Evolutionary conservation across 2,888 invertebrate genomes (phyloP).

Genomic region (Phytoseiulus persimilis): DNA sequence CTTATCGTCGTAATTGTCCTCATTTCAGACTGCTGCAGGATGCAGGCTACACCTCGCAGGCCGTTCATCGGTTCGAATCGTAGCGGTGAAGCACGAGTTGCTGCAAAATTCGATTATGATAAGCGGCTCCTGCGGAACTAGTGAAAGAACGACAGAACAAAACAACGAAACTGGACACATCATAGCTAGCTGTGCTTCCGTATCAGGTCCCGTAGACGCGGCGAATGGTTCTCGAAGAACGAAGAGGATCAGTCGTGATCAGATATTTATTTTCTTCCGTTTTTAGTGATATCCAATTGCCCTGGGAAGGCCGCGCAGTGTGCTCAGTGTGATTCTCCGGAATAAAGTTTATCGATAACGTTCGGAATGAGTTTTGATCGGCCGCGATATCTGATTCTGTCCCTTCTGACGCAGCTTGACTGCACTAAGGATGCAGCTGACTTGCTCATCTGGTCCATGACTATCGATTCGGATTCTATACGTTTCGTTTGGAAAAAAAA

Average conservation of each 20-base stretch:
- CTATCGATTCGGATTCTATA: no score
- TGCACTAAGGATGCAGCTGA: no score
- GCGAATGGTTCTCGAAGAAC: no score
- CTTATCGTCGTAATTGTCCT: background rate
- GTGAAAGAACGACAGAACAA: background rate
- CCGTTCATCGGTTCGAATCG: conserved; percentile 21
- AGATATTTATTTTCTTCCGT: no score
- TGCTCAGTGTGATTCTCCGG: no score
- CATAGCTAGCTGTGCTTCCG: background rate
- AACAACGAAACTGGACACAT: background rate
- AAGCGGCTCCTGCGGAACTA: background rate
- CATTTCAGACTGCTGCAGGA: conserved; percentile 14
- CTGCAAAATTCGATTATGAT: background rate
- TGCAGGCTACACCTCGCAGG: conserved; percentile 14
- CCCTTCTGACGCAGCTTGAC: no score
- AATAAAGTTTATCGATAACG: background rate
- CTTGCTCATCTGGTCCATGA: no score
- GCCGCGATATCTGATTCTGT: no score
- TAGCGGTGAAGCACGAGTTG: background rate
- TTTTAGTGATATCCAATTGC: no score
- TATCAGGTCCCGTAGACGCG: background rate
- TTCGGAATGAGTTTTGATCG: background rate
- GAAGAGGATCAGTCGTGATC: no score
- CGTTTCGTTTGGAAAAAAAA: no score
- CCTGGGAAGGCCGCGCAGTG: no score